Evolutionary conservation across 1,140 invertebrate genomes (phyloP).

Genomic region (Drosophila sulfurigaster): DNA sequence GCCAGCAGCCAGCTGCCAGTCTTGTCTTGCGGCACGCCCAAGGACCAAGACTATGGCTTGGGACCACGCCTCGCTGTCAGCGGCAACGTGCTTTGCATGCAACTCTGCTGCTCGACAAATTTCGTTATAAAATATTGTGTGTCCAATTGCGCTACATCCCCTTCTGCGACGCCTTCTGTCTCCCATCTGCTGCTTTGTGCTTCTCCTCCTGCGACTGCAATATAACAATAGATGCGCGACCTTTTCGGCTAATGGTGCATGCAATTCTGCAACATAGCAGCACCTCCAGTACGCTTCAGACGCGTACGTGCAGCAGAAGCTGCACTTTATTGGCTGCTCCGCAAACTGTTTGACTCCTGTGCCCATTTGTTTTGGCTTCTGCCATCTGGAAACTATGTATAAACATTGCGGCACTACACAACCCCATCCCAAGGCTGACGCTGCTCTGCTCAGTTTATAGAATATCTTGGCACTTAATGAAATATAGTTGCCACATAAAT

Average conservation of each 20-base stretch:
- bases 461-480: neutral
- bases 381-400: slow-evolving; percentile 7
- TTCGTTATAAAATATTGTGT: slow-evolving; percentile 65
- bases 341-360: slow-evolving; percentile 19
- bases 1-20: slow-evolving; percentile 41
- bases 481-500: too few relatives aligned
- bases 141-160: slow-evolving; percentile 41
- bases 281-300: slow-evolving; percentile 2
- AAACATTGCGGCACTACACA: slow-evolving; percentile 10
- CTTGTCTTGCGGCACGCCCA: slow-evolving; percentile 39
- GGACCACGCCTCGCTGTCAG: slow-evolving; percentile 67
- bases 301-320: slow-evolving; percentile 51
- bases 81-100: slow-evolving; percentile 76
- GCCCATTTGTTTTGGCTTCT: slow-evolving; percentile 22
- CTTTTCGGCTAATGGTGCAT: slow-evolving; percentile 60
- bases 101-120: slow-evolving; percentile 42
- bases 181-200: slow-evolving; percentile 9
- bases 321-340: slow-evolving; percentile 17
- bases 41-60: neutral
- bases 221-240: slow-evolving; percentile 72
- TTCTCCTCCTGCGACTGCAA: slow-evolving; percentile 60
- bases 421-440: neutral
- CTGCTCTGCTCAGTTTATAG: neutral
- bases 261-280: slow-evolving; percentile 2
- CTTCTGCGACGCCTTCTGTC: neutral